These are phyloP conservation scores for Helarctos malayanus DNA, from an alignment of 2,797 vertebrate genomes.

Conservation along the genomic window DNA sequence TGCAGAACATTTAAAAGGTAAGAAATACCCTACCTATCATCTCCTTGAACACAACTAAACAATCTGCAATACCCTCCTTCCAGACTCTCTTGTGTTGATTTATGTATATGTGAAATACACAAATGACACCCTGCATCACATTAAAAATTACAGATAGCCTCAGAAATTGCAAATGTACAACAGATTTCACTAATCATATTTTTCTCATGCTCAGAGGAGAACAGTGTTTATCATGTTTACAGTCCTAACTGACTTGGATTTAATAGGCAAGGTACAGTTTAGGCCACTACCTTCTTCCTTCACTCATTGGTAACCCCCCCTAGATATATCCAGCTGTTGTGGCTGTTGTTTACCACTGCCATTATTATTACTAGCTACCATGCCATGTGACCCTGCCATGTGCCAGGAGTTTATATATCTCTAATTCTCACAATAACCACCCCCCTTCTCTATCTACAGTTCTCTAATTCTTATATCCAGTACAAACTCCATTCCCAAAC, in stretches of 20 bases:
- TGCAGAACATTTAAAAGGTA: not conserved
- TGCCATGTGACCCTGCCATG: not conserved
- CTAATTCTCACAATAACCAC: not conserved
- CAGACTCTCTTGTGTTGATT: not conserved
- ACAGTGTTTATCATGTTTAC: not conserved
- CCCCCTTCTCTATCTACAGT: not conserved
- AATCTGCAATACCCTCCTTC: not conserved
- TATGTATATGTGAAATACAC: not conserved
- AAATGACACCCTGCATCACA: not conserved
- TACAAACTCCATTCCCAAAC: not conserved
- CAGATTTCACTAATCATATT: not conserved
- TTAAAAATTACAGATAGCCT: not conserved
- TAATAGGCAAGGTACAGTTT: not conserved
- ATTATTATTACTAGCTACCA: not conserved
- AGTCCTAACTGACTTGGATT: not conserved
- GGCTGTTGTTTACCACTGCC: not conserved
- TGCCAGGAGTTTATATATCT: not conserved
- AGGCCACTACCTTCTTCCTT: not conserved
- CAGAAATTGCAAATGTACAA: not conserved
- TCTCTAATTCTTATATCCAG: not conserved
- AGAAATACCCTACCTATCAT: not conserved
- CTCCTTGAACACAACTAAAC: not conserved
- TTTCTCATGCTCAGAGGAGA: not conserved
- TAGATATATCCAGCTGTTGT: not conserved
- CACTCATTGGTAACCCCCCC: not conserved